Evolutionary conservation across 2,888 invertebrate species (phyloP).

Genomic region (Clanis bilineata): DNA sequence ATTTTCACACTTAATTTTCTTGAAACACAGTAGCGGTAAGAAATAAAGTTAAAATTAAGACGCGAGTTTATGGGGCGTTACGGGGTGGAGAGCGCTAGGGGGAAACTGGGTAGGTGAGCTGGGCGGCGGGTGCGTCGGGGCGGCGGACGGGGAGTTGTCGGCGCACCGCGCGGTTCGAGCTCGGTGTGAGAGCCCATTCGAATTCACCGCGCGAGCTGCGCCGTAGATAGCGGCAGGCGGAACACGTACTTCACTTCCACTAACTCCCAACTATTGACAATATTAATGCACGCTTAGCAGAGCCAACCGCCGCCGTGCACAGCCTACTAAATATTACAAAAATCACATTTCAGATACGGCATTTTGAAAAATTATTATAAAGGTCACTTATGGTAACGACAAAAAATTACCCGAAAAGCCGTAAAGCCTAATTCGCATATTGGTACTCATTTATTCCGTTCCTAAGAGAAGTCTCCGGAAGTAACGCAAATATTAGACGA

Average conservation of each 20-base stretch:
- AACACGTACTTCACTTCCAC: slow-evolving; percentile 82
- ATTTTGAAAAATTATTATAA: not conserved
- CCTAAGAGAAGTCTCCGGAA: slow-evolving; percentile 75
- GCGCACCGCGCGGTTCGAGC: slow-evolving; percentile 70
- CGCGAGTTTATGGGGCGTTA: slow-evolving; percentile 81
- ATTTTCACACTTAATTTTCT: slow-evolving; percentile 80
- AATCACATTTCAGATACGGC: slow-evolving; percentile 28
- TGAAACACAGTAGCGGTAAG: slow-evolving; percentile 76
- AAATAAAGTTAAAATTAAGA: slow-evolving; percentile 83
- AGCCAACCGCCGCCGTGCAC: slow-evolving; percentile 69
- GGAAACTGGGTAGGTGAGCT: slow-evolving; percentile 39
- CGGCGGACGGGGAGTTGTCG: slow-evolving; percentile 77
- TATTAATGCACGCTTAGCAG: slow-evolving; percentile 81
- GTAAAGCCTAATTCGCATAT: slow-evolving; percentile 44
- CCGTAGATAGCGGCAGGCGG: slow-evolving; percentile 81
- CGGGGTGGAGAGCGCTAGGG: slow-evolving; percentile 66
- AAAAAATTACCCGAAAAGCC: not conserved
- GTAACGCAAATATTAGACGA: slow-evolving; percentile 80
- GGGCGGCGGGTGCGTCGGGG: slow-evolving; percentile 39
- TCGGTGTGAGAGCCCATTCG: slow-evolving; percentile 72
- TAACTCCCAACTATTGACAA: slow-evolving; percentile 82
- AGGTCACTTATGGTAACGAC: not conserved
- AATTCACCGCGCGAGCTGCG: slow-evolving; percentile 78
- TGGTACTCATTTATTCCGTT: slow-evolving; percentile 77
- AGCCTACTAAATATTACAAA: slow-evolving; percentile 61